Evolutionary conservation across 1,140 invertebrate species (phyloP).

Genomic region (Pteromalus puparum): DNA sequence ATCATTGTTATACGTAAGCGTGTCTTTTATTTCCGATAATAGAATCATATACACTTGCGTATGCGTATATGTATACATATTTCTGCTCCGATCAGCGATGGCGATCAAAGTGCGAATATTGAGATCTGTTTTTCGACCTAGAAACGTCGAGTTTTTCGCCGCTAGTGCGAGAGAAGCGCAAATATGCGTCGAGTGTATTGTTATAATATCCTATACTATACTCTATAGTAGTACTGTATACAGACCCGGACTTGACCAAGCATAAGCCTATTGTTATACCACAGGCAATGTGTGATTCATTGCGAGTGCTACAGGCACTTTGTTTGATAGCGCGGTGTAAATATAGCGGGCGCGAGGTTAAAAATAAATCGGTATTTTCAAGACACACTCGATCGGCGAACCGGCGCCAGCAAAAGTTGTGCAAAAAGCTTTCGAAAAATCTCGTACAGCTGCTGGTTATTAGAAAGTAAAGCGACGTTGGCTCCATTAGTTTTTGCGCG

Average conservation of each 20-base stretch:
- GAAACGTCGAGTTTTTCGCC: slow-evolving; percentile 27
- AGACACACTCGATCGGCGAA: background rate
- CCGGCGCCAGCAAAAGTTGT: too few relatives aligned
- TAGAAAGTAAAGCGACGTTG: background rate
- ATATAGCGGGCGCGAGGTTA: too few relatives aligned
- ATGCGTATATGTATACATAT: background rate
- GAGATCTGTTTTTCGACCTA: slow-evolving; percentile 48
- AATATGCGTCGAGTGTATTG: too few relatives aligned
- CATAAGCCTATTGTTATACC: background rate
- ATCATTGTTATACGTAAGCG: background rate
- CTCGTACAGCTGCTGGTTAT: background rate
- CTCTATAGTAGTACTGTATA: too few relatives aligned
- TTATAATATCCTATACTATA: too few relatives aligned
- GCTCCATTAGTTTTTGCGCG: background rate
- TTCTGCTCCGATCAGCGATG: background rate
- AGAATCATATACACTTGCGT: background rate
- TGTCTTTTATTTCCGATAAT: background rate
- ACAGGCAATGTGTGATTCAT: too few relatives aligned
- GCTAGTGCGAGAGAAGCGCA: background rate
- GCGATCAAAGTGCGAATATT: slow-evolving; percentile 25
- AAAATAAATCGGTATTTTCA: too few relatives aligned
- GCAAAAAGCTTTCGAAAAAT: background rate
- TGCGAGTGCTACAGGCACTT: too few relatives aligned
- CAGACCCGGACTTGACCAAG: slow-evolving; percentile 22
- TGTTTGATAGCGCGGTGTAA: too few relatives aligned